A percentile compares a stretch with the other conserved stretches of the same genome.
Evolutionary conservation across 1,140 invertebrate species (phyloP).

Genomic region (Cyclina sinensis): DNA sequence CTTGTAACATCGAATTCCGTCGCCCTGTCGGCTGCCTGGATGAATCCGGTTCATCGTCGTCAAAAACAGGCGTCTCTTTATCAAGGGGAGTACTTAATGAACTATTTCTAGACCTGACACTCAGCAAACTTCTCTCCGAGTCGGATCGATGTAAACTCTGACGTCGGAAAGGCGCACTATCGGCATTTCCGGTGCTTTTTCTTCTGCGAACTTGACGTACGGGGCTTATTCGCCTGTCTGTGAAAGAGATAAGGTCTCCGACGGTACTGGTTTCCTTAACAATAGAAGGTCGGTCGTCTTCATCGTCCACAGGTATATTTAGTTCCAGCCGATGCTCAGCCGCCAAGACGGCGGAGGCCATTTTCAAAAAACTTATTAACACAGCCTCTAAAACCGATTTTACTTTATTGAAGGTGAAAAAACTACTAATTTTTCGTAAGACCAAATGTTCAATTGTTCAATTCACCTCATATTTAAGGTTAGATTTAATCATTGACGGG

Average conservation of each 20-base stretch:
- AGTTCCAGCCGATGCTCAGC: neutral
- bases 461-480: neutral
- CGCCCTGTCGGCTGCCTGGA: neutral
- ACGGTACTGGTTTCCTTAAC: slow-evolving; percentile 43
- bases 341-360: neutral
- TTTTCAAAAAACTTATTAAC: neutral
- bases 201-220: neutral
- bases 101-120: neutral
- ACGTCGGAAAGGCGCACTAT: neutral
- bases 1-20: slow-evolving; percentile 65
- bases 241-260: slow-evolving; percentile 53
- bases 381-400: too few relatives aligned
- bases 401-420: too few relatives aligned
- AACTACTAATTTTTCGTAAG: too few relatives aligned
- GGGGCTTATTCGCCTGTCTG: slow-evolving; percentile 27
- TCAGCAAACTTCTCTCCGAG: neutral
- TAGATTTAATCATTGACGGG: neutral
- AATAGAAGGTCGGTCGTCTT: neutral
- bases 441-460: neutral
- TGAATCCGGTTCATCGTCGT: neutral
- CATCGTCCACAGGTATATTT: neutral
- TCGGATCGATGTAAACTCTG: neutral
- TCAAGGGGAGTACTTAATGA: neutral
- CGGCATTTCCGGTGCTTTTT: neutral
- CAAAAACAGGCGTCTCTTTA: neutral